Percentiles rank a stretch among this genome's conserved stretches.
Evolutionary conservation across 2,113 vertebrate genomes (phyloP).

Genomic region (Ictidomys tridecemlineatus): DNA sequence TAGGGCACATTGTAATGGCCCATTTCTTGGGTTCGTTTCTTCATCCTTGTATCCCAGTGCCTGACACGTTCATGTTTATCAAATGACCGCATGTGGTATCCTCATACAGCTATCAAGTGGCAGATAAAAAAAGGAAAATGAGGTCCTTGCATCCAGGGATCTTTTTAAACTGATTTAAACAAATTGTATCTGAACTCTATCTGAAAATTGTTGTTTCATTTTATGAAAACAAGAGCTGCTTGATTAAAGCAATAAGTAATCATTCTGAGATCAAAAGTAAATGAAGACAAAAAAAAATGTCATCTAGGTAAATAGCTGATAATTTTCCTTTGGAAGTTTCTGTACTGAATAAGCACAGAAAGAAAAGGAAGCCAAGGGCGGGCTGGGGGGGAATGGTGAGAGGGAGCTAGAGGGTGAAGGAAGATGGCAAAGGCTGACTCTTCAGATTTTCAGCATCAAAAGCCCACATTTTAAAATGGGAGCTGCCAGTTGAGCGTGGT

Average conservation of each 20-base stretch:
- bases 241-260: neutral
- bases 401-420: neutral
- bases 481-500: neutral
- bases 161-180: neutral
- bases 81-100: neutral
- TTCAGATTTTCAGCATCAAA: neutral
- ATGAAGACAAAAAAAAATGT: neutral
- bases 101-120: neutral
- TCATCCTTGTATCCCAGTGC: neutral
- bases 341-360: neutral
- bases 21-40: neutral
- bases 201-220: neutral
- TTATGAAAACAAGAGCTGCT: neutral
- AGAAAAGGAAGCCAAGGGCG: neutral
- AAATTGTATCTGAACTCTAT: neutral
- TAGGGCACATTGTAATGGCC: neutral
- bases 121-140: neutral
- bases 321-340: neutral
- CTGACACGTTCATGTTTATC: neutral
- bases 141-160: neutral
- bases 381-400: accelerated
- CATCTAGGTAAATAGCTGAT: neutral
- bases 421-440: neutral
- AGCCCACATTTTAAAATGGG: neutral
- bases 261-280: neutral